phyloP scores from a whole-genome alignment of 2,113 vertebrate species.

The Nothoprocta perdicaria region DNA sequence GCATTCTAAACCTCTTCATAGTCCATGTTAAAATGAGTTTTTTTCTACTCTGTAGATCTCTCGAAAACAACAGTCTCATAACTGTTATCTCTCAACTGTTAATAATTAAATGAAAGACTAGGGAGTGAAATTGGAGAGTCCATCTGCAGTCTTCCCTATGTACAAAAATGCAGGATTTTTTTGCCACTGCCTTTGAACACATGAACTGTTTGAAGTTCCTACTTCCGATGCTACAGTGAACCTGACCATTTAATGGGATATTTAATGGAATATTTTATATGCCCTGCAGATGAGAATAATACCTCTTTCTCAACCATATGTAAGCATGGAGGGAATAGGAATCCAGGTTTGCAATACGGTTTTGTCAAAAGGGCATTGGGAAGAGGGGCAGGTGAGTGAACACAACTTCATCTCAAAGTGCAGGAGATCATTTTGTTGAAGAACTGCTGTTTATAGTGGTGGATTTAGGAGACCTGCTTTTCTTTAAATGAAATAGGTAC shows the following conservation, averaged over 20 bases:
- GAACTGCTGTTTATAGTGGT: neutral
- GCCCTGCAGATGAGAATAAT: neutral
- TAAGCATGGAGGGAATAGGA: neutral
- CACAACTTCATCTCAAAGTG: neutral
- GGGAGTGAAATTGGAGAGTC: neutral
- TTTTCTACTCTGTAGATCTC: neutral
- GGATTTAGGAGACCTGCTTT: neutral
- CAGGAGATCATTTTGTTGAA: neutral
- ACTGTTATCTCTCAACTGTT: neutral
- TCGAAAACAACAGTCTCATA: neutral
- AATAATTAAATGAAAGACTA: neutral
- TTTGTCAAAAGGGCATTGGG: neutral
- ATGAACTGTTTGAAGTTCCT: no score
- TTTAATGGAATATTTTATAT: neutral
- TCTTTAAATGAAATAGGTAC: neutral
- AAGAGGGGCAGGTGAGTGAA: neutral
- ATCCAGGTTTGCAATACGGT: neutral
- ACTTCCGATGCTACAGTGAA: neutral
- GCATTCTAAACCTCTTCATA: neutral
- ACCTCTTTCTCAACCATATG: neutral
- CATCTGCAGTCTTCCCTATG: neutral
- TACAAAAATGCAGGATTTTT: neutral
- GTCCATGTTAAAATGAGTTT: neutral
- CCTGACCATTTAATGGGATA: neutral
- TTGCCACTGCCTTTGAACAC: neutral